Base-by-base conservation (phyloP, 1,140 invertebrate genomes). In the Cydia strobilella region DNA sequence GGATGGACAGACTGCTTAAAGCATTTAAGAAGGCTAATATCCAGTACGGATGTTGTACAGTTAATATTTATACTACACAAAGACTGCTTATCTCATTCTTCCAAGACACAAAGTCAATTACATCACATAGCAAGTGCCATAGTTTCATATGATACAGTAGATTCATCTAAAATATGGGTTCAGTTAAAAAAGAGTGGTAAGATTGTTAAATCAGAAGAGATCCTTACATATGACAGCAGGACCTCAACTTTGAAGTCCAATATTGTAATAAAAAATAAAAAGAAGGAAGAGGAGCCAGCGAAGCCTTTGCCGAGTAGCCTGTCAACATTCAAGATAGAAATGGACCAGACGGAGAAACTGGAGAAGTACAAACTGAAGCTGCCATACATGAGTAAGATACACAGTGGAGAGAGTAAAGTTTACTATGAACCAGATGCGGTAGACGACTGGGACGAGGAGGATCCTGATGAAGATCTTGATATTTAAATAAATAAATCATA, bases 401-500 rank as follows among this genome's bases (percentile, higher is more conserved):
- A 90, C 84, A 87, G 90, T 72, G 90, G 90, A 18, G 86, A 91
- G 66, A 92, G 93, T 12, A 92, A 93, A 83, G 93, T 95, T 18
- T 90, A 92, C 77, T 94, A 94, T 85, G 87, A 94, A 75, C 93
- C 94, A 13, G 94, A 95, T 89, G 93, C 92, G 72, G 89, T 92
- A 5, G 94, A 95, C 86, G 94, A 95, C 80, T 95, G 94, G 94
- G 94, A 95, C 85, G 94, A 94, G 83, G 94, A 95, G 87, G 94
- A 95, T 85, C 94, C 94, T 13, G 94, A 95, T 93, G 94, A 95
- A 86, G 94, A 95, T 82, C 86, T 95, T 74, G 93, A 94, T 90
- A 94, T 95, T 81, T 95, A 87, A 90, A 78, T 79, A 75, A 76
- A 82, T 76, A 7, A 42, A 9, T 20, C 6, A 51, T 51, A 51